Evolutionary conservation across 2,113 vertebrate species (phyloP).

Genomic region (Eretmochelys imbricata): DNA sequence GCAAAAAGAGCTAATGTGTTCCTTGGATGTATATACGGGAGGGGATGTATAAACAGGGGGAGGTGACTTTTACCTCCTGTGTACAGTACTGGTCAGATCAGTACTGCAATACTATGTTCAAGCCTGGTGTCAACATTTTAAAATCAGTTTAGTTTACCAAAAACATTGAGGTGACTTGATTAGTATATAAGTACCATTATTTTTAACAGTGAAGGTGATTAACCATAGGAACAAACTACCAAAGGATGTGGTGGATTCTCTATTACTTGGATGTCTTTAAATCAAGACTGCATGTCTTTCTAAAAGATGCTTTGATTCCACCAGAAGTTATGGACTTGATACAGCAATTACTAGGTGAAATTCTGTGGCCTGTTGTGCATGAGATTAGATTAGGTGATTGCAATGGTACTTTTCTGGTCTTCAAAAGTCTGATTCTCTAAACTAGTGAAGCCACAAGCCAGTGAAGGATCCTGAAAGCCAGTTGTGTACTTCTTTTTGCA

Average conservation of each 20-base stretch:
- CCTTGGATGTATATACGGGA: neutral
- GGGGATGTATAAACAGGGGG: neutral
- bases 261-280: neutral
- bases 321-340: neutral
- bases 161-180: neutral
- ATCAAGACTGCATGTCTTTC: neutral
- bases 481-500: constrained; percentile 63
- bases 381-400: neutral
- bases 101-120: neutral
- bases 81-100: neutral
- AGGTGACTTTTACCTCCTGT: neutral
- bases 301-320: neutral
- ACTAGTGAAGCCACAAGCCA: neutral
- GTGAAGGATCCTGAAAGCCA: neutral
- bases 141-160: neutral
- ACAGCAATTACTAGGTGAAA: neutral
- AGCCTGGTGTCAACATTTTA: neutral
- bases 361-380: neutral
- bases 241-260: neutral
- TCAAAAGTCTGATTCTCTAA: neutral
- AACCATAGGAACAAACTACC: neutral
- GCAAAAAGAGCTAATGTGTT: neutral
- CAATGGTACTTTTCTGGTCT: neutral
- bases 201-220: neutral
- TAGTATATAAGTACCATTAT: neutral